A percentile compares a stretch with the other conserved stretches of the same genome.
These are phyloP conservation scores for Drosophila ustulata DNA, from an alignment of 2,888 invertebrate genomes.

Conservation along the genomic window DNA sequence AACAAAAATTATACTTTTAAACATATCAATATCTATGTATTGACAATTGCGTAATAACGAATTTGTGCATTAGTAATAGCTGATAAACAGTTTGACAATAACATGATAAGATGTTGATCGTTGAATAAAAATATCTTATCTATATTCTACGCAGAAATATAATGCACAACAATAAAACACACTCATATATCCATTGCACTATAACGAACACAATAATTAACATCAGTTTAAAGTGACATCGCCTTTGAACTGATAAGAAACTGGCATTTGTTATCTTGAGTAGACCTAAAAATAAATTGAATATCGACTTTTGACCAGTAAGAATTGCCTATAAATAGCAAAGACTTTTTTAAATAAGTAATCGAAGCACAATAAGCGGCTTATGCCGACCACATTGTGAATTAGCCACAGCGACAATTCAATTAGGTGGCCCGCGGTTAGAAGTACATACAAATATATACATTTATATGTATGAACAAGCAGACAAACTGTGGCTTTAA, in stretches of 20 bases:
- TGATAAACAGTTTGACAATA: background rate
- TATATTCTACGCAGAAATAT: background rate
- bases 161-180: background rate
- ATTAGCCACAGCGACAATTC: conserved; percentile 41
- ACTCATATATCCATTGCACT: background rate
- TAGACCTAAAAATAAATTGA: conserved; percentile 3
- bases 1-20: too few relatives aligned
- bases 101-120: background rate
- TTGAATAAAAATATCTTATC: background rate
- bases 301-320: background rate
- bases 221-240: background rate
- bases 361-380: conserved; percentile 19
- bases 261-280: background rate
- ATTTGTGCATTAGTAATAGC: background rate
- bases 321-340: background rate
- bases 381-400: conserved; percentile 16
- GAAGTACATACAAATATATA: conserved; percentile 7
- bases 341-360: conserved; percentile 18
- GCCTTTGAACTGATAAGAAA: conserved; percentile 4
- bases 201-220: background rate
- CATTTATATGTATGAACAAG: background rate
- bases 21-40: background rate
- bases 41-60: background rate
- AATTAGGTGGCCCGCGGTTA: conserved; percentile 39
- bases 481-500: background rate